These are phyloP conservation scores for Darevskia mixta DNA, from an alignment of 2,797 vertebrate species.

Conservation along the genomic window DNA sequence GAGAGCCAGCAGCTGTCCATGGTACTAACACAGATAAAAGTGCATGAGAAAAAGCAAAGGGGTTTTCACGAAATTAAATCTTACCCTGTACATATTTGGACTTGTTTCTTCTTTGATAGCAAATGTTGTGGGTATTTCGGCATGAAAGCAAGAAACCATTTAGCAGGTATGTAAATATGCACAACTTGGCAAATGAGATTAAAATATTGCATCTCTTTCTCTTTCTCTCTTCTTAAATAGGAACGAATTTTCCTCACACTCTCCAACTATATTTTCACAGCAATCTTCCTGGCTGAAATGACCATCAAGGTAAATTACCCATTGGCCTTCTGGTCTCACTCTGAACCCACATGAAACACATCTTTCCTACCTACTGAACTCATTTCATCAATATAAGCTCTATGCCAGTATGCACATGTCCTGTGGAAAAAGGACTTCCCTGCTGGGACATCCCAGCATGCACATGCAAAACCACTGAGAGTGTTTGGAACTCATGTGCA, in stretches of 20 bases:
- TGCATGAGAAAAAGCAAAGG: background rate
- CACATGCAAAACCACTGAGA: background rate
- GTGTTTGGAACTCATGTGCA: background rate
- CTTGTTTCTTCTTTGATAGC: background rate
- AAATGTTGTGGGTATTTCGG: slow-evolving; percentile 32
- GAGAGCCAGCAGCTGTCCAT: slow-evolving; percentile 50
- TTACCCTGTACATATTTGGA: slow-evolving; percentile 40
- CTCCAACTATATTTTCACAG: slow-evolving; percentile 98
- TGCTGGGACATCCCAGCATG: background rate
- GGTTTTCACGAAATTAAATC: background rate
- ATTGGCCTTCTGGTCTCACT: background rate
- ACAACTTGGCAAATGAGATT: slow-evolving; percentile 24
- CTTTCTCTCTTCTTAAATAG: slow-evolving; percentile 74
- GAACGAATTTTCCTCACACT: slow-evolving; percentile 95
- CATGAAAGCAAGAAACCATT: slow-evolving; percentile 28
- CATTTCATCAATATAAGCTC: slow-evolving; percentile 8
- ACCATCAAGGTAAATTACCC: slow-evolving; percentile 88
- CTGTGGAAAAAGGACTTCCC: background rate
- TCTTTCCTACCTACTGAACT: slow-evolving; percentile 16
- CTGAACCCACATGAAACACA: background rate
- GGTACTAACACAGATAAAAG: background rate
- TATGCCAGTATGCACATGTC: background rate
- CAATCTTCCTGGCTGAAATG: slow-evolving; percentile 97
- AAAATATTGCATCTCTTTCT: slow-evolving; percentile 52
- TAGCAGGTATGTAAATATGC: background rate